phyloP scores from a whole-genome alignment of 2,113 vertebrate species.

The Vombatus ursinus region DNA sequence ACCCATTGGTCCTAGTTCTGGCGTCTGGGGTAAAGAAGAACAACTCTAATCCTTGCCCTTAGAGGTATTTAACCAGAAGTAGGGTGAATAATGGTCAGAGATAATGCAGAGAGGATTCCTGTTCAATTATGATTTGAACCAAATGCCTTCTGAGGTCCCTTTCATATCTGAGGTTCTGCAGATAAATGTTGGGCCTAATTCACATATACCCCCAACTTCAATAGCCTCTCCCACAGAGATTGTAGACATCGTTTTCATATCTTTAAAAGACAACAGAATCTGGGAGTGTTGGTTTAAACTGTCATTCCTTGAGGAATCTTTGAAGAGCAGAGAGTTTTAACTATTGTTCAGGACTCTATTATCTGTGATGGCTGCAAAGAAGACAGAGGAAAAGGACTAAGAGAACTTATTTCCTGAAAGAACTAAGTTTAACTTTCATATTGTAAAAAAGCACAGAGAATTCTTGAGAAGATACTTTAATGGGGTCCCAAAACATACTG shows the following conservation, averaged over 20 bases:
- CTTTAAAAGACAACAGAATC: background rate
- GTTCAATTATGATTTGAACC: background rate
- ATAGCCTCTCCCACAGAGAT: background rate
- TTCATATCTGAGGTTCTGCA: background rate
- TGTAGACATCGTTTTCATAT: background rate
- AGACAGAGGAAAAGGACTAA: background rate
- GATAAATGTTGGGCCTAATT: background rate
- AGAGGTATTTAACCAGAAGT: background rate
- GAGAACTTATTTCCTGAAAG: background rate
- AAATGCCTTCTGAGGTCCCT: background rate
- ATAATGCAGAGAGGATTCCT: background rate
- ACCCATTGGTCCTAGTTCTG: background rate
- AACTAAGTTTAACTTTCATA: background rate
- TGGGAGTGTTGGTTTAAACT: background rate
- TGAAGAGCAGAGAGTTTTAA: background rate
- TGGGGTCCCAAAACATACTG: background rate
- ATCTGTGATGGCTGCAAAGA: background rate
- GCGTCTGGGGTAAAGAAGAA: background rate
- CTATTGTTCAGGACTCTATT: background rate
- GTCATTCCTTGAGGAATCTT: background rate
- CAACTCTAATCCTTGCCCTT: background rate
- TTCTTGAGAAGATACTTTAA: background rate
- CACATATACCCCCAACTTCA: background rate
- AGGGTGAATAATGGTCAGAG: background rate
- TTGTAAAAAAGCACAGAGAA: background rate